Evolutionary conservation across 2,113 vertebrate genomes (phyloP), one percentile per base, ranked within the genome.

Genomic region (Sisor rabdophorus): DNA sequence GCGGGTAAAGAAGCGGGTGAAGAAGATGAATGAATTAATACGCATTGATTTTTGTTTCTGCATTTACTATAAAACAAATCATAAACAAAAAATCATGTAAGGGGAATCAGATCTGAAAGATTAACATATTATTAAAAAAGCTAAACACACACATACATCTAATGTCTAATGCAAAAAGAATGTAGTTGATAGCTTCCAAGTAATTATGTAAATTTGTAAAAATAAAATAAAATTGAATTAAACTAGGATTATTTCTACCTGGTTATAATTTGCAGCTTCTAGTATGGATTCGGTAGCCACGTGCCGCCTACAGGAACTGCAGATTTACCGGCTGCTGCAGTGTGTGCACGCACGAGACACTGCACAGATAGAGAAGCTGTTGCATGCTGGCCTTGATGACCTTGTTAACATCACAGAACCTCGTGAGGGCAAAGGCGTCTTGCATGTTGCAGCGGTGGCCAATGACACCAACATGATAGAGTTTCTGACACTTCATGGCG

Each of bases 271-370:
- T 52, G 15, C 8, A 78, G 71, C 52, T 17, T 52, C 20, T 55
- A 0, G 9, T 87, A 79, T 61, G 11, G 15, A 52, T 22, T 53
- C 22, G 32, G 84, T 89, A 2, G 89, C 92, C 22, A 84, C 90
- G 73, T 89, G 78, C 40, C 93, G 91, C 48, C 91, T 97, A 79
- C 82, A 92, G 84, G 87, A 90, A 56, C 87, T 95, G 50, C 95
- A 99, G 87, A 92, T 94, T 79, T 98, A 95, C 87, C 94, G 93
- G 81, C 87, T 98, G 76, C 91, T 98, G 76, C 95, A 99, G 80
- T 92, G 81, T 2, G 86, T 97, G 79, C 91, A 89, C 0, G 32
- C 91, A 72, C 91, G 84, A 77, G 89, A 98, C 71, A 92, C 79
- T 76, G 85, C 76, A 3, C 90, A 94, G 82, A 94, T 98, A 48